Percentiles rank a stretch among this genome's conserved stretches.
These are phyloP conservation scores for Smithornis capensis DNA, from an alignment of 2,113 vertebrate species.

Conservation along the genomic window DNA sequence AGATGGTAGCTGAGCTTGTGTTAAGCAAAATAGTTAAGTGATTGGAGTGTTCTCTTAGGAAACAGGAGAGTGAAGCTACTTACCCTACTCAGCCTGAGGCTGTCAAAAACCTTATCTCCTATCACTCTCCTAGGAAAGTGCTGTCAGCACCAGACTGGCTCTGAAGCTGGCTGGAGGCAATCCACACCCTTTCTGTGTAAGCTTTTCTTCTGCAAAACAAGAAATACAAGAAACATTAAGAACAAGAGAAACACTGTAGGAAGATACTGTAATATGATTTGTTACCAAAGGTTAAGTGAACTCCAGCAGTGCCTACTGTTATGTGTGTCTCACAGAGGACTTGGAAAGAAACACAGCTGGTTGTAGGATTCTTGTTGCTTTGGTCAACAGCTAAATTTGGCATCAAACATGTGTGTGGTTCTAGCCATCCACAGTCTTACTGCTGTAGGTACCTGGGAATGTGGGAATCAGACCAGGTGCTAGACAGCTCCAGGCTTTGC, in stretches of 20 bases:
- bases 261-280: background rate
- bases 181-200: background rate
- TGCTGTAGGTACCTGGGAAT: background rate
- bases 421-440: background rate
- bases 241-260: background rate
- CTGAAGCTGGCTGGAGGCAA: background rate
- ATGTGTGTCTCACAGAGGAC: background rate
- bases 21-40: background rate
- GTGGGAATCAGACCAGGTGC: accelerated
- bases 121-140: background rate
- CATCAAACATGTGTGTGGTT: background rate
- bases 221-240: background rate
- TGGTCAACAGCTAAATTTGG: background rate
- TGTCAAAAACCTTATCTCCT: constrained; percentile 6
- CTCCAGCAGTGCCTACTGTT: background rate
- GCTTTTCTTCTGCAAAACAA: constrained; percentile 13
- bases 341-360: background rate
- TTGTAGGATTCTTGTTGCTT: background rate
- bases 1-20: background rate
- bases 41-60: background rate
- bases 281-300: background rate
- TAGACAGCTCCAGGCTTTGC: background rate
- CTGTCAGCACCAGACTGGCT: background rate
- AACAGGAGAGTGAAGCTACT: background rate
- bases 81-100: background rate